A percentile compares a stretch with the other conserved stretches of the same genome.
Evolutionary conservation across 2,113 vertebrate species (phyloP).

Genomic region (Prolemur simus): DNA sequence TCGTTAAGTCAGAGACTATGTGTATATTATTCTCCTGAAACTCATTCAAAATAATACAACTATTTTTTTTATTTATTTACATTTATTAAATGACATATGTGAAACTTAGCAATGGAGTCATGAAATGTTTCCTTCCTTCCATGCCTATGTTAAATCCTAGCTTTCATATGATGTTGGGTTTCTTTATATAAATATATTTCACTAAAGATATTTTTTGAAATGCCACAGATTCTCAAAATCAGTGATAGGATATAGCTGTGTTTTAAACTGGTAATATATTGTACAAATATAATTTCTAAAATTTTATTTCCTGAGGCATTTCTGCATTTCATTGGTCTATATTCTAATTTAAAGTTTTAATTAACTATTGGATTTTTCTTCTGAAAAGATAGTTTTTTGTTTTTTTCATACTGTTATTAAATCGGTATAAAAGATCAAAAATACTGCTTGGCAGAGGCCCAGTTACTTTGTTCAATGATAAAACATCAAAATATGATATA

Average conservation of each 20-base stretch:
- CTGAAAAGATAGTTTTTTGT: not conserved
- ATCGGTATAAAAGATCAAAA: not conserved
- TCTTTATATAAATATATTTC: not conserved
- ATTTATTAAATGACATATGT: not conserved
- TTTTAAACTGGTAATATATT: not conserved
- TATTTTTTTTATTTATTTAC: not conserved
- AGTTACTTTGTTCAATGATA: slow-evolving; percentile 23
- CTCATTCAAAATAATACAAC: not conserved
- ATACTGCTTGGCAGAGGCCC: not conserved
- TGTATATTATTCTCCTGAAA: not conserved
- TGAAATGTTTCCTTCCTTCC: not conserved
- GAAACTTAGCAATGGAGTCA: not conserved
- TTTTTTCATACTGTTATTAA: not conserved
- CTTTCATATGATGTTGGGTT: not conserved
- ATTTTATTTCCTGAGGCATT: not conserved
- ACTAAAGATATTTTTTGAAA: slow-evolving; percentile 11
- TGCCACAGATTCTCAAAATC: not conserved
- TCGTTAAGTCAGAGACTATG: not conserved
- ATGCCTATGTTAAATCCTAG: not conserved
- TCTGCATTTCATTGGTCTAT: not conserved
- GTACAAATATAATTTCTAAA: not conserved
- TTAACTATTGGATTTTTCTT: slow-evolving; percentile 17
- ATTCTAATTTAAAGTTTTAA: slow-evolving; percentile 22
- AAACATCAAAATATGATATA: not conserved
- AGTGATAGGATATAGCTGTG: not conserved